Conservation (phyloP, 1,140 invertebrate species). For the Homarus americanus region DNA sequence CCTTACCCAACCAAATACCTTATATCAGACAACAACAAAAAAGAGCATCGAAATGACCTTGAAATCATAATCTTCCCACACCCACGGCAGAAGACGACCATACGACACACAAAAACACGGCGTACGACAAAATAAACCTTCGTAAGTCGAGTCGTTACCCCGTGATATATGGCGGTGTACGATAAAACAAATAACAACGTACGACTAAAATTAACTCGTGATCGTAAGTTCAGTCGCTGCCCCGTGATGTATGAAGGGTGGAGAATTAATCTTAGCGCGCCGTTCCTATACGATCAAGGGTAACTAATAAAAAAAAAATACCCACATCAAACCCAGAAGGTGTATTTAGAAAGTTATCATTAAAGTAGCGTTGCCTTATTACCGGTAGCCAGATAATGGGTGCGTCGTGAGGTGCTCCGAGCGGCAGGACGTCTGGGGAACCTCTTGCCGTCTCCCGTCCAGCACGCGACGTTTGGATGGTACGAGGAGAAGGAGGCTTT, state of each 20-base stretch:
- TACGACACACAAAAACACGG: not conserved
- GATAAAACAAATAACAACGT: not conserved
- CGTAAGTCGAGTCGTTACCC: not conserved
- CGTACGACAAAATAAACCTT: too few species aligned
- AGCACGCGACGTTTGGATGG: slow-evolving; percentile 13
- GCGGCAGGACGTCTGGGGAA: slow-evolving; percentile 14
- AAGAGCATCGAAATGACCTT: too few species aligned
- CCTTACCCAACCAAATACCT: too few species aligned
- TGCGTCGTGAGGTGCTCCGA: slow-evolving; percentile 47
- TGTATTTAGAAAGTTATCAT: slow-evolving; percentile 64
- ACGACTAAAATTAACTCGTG: too few species aligned
- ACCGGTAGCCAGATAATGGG: slow-evolving; percentile 57
- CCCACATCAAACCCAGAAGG: slow-evolving; percentile 22
- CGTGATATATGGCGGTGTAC: slow-evolving; percentile 46
- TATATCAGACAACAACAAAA: too few species aligned
- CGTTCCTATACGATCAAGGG: not conserved
- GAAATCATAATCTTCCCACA: too few species aligned
- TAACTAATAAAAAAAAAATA: too few species aligned
- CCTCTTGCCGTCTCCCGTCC: not conserved
- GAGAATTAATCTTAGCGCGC: slow-evolving; percentile 21
- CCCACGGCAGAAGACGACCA: not conserved
- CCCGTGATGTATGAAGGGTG: slow-evolving; percentile 45
- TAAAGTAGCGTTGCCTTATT: slow-evolving; percentile 62
- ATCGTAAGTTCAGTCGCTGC: not conserved
- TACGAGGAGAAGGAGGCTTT: too few species aligned